Base-by-base conservation (phyloP, 2,888 invertebrate species). In the Macrosiphum euphorbiae region DNA sequence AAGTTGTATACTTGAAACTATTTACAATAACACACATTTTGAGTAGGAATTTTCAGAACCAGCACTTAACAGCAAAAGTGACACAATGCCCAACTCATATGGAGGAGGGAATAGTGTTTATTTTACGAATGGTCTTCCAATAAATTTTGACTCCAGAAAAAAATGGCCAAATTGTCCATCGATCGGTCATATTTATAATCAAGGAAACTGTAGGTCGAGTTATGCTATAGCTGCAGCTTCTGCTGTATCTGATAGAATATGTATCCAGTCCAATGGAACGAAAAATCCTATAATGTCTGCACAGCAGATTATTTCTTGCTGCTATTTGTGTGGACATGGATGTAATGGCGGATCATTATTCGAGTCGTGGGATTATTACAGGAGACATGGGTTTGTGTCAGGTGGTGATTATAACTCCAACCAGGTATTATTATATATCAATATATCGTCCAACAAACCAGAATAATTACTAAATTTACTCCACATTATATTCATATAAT, bases 121-220 rank as follows among this genome's bases (percentile, higher is more conserved):
- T 58, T 89, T 26, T 26, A 58, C 58, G 16, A 35, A 26, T 10
- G 90, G 90, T 3, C 47, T 90, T 0, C 90, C 90, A 16, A 35
- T 11, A 7, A 41, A 90, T 95, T 99, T 99, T 95, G 98, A 99
- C 96, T 96, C 98, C 0, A 96, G 98, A 87, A 96, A 96, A 94
- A 96, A 97, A 94, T 99, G 98, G 98, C 97, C 98, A 0, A 95
- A 98, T 95, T 99, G 99, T 95, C 98, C 98, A 0, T 98, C 98
- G 24, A 97, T 99, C 95, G 96, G 96, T 90, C 98, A 98, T 96
- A 97, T 98, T 94, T 96, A 98, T 95, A 98, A 98, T 96, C 98
- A 98, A 96, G 98, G 98, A 35, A 97, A 98, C 44, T 99, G 99
- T 95, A 98, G 98, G 55, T 98, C 98, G 84, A 99, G 99, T 95